Evolutionary conservation across 2,797 vertebrate species (phyloP).

Genomic region (Naso thynnoides): DNA sequence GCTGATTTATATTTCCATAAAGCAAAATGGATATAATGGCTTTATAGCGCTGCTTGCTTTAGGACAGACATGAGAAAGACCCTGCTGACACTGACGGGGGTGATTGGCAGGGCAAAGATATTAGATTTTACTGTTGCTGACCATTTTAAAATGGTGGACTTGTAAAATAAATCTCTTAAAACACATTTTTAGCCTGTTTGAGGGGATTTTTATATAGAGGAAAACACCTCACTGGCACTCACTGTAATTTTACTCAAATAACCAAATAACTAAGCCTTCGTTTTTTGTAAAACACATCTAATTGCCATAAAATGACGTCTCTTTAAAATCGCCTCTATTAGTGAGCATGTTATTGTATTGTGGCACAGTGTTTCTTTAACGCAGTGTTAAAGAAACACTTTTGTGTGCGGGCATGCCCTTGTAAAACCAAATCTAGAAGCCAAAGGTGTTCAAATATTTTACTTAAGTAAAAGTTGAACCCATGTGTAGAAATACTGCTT

Average conservation of each 20-base stretch:
- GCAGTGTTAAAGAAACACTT: too few species aligned
- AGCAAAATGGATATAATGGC: constrained; percentile 65
- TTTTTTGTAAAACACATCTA: too few species aligned
- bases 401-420: too few species aligned
- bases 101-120: constrained; percentile 14
- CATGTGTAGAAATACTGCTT: too few species aligned
- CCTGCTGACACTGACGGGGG: constrained; percentile 39
- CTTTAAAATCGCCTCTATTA: background rate
- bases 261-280: too few species aligned
- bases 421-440: too few species aligned
- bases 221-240: too few species aligned
- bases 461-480: too few species aligned
- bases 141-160: constrained; percentile 40
- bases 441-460: too few species aligned
- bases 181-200: constrained; percentile 18
- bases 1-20: constrained; percentile 75
- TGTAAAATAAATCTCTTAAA: background rate
- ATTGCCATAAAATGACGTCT: too few species aligned
- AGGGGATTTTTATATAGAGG: background rate
- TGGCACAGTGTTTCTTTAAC: too few species aligned
- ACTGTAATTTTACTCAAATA: too few species aligned
- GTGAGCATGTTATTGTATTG: background rate
- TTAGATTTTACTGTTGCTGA: constrained; percentile 32
- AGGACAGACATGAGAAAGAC: constrained; percentile 46
- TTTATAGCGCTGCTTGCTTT: constrained; percentile 60